These are phyloP conservation scores for Brachyrhaphis roseni DNA, from an alignment of 2,797 vertebrate genomes.

Conservation along the genomic window DNA sequence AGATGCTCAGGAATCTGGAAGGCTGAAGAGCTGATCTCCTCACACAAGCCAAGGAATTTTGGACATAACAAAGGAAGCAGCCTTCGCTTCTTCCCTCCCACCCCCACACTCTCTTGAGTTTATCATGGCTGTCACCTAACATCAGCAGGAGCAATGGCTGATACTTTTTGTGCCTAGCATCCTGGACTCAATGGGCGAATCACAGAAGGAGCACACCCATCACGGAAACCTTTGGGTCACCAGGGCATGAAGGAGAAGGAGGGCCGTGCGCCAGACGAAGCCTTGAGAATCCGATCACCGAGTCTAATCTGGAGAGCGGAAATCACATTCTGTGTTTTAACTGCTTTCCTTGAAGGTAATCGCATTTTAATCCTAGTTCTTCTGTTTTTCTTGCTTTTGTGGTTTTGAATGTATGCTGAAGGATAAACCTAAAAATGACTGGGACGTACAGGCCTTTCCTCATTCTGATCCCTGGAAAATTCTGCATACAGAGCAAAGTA, in stretches of 20 bases:
- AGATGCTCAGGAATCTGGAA: slow-evolving; percentile 49
- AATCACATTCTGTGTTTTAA: slow-evolving; percentile 32
- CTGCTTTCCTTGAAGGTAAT: slow-evolving; percentile 8
- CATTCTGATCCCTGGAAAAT: slow-evolving; percentile 53
- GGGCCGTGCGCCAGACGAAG: slow-evolving; percentile 52
- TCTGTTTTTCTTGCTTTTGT: neutral
- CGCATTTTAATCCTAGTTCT: slow-evolving; percentile 4
- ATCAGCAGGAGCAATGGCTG: slow-evolving; percentile 73
- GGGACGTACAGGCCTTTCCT: slow-evolving; percentile 32
- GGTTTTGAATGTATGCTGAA: neutral
- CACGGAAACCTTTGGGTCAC: slow-evolving; percentile 58
- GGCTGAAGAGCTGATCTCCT: slow-evolving; percentile 52
- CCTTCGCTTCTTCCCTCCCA: slow-evolving; percentile 41
- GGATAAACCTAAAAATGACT: slow-evolving; percentile 34
- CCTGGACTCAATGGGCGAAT: slow-evolving; percentile 56
- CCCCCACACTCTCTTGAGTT: slow-evolving; percentile 50
- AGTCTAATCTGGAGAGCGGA: slow-evolving; percentile 69
- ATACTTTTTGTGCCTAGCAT: slow-evolving; percentile 67
- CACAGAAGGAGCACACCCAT: slow-evolving; percentile 58
- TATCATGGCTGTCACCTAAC: slow-evolving; percentile 75
- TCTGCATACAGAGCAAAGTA: slow-evolving; percentile 18
- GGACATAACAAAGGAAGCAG: slow-evolving; percentile 60
- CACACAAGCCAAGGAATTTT: slow-evolving; percentile 54
- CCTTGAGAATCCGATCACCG: slow-evolving; percentile 53
- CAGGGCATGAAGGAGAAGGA: slow-evolving; percentile 37